phyloP scores from a whole-genome alignment of 2,797 vertebrate genomes.

The Linurgus olivaceus region DNA sequence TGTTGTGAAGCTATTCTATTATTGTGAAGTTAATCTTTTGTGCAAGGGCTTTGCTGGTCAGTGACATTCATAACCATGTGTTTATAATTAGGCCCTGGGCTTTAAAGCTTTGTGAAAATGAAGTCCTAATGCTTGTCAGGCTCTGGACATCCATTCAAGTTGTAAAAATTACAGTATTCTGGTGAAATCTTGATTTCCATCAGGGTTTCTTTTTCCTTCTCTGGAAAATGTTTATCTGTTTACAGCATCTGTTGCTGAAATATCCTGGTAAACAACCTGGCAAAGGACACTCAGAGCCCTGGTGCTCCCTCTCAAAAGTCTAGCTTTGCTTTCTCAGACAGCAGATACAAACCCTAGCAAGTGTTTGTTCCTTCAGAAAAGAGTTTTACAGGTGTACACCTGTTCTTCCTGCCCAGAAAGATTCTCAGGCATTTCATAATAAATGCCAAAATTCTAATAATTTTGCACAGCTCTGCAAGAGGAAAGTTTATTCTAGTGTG shows the following conservation, averaged over 20 bases:
- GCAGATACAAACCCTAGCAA: background rate
- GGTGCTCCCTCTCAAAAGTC: background rate
- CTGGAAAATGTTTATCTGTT: conserved; percentile 28
- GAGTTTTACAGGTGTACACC: background rate
- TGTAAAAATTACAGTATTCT: conserved; percentile 36
- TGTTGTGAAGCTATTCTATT: background rate
- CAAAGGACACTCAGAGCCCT: background rate
- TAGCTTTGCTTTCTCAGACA: background rate
- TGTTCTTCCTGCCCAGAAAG: background rate
- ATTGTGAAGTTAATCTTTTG: background rate
- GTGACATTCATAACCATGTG: background rate
- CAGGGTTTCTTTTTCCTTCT: conserved; percentile 39
- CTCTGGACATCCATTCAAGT: background rate
- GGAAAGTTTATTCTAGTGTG: background rate
- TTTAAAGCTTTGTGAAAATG: conserved; percentile 15
- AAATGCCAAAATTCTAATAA: background rate
- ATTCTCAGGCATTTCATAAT: background rate
- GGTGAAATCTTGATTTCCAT: conserved; percentile 13
- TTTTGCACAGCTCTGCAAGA: background rate
- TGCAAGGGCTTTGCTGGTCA: background rate
- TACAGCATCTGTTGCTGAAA: background rate
- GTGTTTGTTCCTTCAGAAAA: background rate
- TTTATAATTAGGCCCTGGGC: conserved; percentile 26
- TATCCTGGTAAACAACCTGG: background rate
- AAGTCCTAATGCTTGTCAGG: background rate